Percentiles rank a stretch among this genome's conserved stretches.
These are phyloP conservation scores for Drosophila erecta DNA, from an alignment of 1,140 invertebrate genomes.

Conservation along the genomic window DNA sequence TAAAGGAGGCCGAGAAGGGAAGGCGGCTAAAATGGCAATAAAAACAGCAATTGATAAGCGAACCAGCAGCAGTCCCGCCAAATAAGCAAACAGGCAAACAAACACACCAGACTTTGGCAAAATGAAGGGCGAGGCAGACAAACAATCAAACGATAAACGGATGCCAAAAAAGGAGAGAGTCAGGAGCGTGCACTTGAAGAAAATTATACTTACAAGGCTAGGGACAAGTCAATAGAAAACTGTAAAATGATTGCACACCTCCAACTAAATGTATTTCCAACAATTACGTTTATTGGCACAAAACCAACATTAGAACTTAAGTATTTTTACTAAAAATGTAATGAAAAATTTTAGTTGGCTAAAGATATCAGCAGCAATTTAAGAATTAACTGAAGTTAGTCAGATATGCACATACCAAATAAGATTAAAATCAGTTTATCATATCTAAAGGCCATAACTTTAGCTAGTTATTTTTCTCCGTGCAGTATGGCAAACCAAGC, in stretches of 20 bases:
- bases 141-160: conserved; percentile 82
- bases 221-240: background rate
- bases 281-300: too few species aligned
- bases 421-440: too few species aligned
- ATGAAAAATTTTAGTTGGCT: background rate
- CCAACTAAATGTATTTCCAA: background rate
- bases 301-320: too few species aligned
- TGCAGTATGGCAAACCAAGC: conserved; percentile 14
- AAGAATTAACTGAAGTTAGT: too few species aligned
- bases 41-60: conserved; percentile 81
- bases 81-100: conserved; percentile 69
- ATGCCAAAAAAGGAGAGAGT: conserved; percentile 57
- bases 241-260: background rate
- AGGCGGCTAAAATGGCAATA: conserved; percentile 72
- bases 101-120: conserved; percentile 24
- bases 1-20: conserved; percentile 38
- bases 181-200: conserved; percentile 15
- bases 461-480: background rate
- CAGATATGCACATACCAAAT: too few species aligned
- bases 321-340: background rate
- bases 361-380: background rate
- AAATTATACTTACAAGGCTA: background rate
- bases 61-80: conserved; percentile 58
- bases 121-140: conserved; percentile 63
- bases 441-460: too few species aligned